phyloP scores from a whole-genome alignment of 2,113 vertebrate genomes.

The Dascyllus trimaculatus region DNA sequence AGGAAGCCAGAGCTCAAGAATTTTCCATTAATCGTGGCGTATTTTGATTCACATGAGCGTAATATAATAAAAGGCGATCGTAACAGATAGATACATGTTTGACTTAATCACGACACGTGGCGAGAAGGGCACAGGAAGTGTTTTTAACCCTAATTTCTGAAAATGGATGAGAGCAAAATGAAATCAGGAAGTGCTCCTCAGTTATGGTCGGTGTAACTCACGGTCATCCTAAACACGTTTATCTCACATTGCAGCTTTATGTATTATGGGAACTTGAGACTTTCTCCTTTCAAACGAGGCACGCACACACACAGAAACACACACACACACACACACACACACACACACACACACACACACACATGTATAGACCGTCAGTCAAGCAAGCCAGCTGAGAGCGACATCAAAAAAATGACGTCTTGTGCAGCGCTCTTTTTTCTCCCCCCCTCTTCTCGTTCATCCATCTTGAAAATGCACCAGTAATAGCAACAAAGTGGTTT shows the following conservation, averaged over 20 bases:
- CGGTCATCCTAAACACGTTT: conserved; percentile 79
- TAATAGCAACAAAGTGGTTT: conserved; percentile 90
- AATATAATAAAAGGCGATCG: conserved; percentile 19
- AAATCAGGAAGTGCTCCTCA: conserved; percentile 78
- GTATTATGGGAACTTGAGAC: conserved; percentile 76
- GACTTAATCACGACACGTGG: conserved; percentile 5
- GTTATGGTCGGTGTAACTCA: conserved; percentile 77
- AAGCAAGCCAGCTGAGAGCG: conserved; percentile 79
- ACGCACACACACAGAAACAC: conserved; percentile 29
- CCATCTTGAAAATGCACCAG: conserved; percentile 83
- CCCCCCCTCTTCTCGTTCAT: conserved; percentile 61
- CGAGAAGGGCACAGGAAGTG: neutral
- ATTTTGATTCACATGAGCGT: conserved; percentile 27
- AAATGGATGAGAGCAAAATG: conserved; percentile 56
- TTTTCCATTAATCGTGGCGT: conserved; percentile 15
- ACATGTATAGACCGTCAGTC: conserved; percentile 42
- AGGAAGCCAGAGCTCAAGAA: neutral
- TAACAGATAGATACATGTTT: conserved; percentile 13
- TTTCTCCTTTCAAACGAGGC: conserved; percentile 67
- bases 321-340: conserved; percentile 48
- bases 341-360: conserved; percentile 29
- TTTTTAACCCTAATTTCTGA: conserved; percentile 20
- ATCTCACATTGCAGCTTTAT: conserved; percentile 79
- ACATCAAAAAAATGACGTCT: conserved; percentile 81
- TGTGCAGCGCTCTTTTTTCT: conserved; percentile 50